phyloP scores from a whole-genome alignment of 2,888 invertebrate species.

The Glomeris marginata region DNA sequence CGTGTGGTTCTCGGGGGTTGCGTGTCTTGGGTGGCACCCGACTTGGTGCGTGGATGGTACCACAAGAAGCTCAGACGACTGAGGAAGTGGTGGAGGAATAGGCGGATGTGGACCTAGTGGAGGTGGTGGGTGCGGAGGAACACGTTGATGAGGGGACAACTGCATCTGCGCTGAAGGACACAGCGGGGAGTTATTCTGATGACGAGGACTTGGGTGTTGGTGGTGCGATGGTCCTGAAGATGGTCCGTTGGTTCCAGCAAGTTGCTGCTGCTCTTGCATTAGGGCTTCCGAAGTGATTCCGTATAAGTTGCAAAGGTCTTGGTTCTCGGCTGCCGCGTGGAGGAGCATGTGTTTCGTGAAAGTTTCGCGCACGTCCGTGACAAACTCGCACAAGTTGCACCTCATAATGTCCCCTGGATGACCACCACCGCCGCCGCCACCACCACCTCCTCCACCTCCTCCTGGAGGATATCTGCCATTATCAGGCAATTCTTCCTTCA shows the following conservation, averaged over 20 bases:
- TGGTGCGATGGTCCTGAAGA: background rate
- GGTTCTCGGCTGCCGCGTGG: slow-evolving; percentile 29
- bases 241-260: background rate
- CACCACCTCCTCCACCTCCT: background rate
- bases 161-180: no score
- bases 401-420: slow-evolving; percentile 16
- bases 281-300: slow-evolving; percentile 25
- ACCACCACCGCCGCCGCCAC: slow-evolving; percentile 8
- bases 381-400: slow-evolving; percentile 32
- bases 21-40: no score
- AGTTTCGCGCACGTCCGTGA: slow-evolving; percentile 24
- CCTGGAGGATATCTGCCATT: slow-evolving; percentile 4
- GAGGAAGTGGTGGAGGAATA: no score
- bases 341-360: slow-evolving; percentile 30
- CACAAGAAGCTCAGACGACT: no score
- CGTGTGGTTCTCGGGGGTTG: background rate
- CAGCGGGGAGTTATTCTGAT: no score
- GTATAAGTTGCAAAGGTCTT: slow-evolving; percentile 26
- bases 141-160: no score
- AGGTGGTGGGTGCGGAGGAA: background rate
- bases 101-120: background rate
- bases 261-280: slow-evolving; percentile 16
- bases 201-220: background rate
- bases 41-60: background rate
- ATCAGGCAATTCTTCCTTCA: background rate